These are phyloP conservation scores for Sesamia nonagrioides DNA, from an alignment of 1,140 invertebrate species.

Conservation along the genomic window DNA sequence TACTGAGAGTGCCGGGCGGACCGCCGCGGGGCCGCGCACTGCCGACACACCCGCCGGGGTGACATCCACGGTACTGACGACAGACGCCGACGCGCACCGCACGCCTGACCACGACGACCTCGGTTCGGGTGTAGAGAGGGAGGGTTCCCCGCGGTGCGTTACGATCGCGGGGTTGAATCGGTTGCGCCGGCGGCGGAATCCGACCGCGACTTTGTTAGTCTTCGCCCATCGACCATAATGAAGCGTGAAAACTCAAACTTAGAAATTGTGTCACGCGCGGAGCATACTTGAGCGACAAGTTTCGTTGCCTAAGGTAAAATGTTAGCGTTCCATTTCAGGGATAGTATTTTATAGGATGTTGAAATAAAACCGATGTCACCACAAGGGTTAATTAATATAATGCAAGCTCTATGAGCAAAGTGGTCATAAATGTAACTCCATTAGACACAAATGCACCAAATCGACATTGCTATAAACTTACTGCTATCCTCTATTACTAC, in stretches of 20 bases:
- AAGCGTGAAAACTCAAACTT: constrained; percentile 47
- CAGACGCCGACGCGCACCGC: constrained; percentile 47
- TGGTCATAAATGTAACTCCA: constrained; percentile 33
- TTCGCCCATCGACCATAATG: constrained; percentile 54
- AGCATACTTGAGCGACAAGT: constrained; percentile 41
- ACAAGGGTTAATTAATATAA: constrained; percentile 19
- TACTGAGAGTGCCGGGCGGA: constrained; percentile 88
- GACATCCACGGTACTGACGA: constrained; percentile 44
- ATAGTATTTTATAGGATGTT: constrained; percentile 56
- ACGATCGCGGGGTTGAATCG: constrained; percentile 40
- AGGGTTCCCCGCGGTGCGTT: constrained; percentile 40
- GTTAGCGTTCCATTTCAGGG: constrained; percentile 56
- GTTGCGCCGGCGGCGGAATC: constrained; percentile 48
- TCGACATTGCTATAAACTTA: constrained; percentile 44
- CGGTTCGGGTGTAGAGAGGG: constrained; percentile 33
- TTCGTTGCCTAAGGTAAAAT: constrained; percentile 38
- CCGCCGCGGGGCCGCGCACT: constrained; percentile 58
- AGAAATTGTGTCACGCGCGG: constrained; percentile 58
- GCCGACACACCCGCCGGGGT: constrained; percentile 44
- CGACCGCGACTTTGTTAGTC: constrained; percentile 53
- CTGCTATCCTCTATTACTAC: constrained; percentile 48
- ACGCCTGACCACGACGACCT: constrained; percentile 41
- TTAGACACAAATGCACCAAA: constrained; percentile 43
- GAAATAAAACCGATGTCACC: constrained; percentile 29
- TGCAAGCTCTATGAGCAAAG: constrained; percentile 25